Base-by-base conservation (phyloP, 2,113 vertebrate species). In the Zapus hudsonius region DNA sequence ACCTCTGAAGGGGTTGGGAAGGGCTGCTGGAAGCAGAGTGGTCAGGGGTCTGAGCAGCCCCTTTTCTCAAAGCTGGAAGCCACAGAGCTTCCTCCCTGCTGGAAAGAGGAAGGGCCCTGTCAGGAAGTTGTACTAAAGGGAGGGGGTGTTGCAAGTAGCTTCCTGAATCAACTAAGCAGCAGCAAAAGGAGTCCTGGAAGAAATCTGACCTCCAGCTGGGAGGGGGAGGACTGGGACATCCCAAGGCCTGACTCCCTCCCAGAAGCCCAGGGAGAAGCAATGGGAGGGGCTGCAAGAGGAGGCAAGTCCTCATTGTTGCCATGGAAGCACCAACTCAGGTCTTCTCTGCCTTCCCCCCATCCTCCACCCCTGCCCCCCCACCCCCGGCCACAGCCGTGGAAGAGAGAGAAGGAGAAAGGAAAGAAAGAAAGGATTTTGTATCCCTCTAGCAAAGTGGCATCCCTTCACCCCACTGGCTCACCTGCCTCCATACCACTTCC, bases 41-140 rank as follows among this genome's bases (percentile, higher is more conserved):
- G 36, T 16, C 36, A 40, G 36, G 16, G 25, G 25, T 42, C 59
- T 64, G 9, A 42, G 17, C 38, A 63, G 59, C 29, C 19, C 59
- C 38, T 63, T 1, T 64, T n/a, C 27, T 17, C 20, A 69, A 55
- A 78, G 76, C 85, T 47, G 52, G 1, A 7, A 42, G 75, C 89
- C 40, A 31, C 72, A 72, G 80, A 82, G 13, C 44, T 27, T 61
- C 36, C 15, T 61, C 23, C 17, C 27, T 73, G 47, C 15, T 33
- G 94, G 64, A 94, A 96, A 33, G 57, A 74, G 67, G 57, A 92
- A 20, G 69, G 64, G 57, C 64, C 67, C 36, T 47, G 25, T 10
- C 87, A 94, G 90, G 93, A 93, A 96, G 85, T 52, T 95, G 64
- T 85, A 64, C 85, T 76, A 67, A 94, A 19, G 57, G 52, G 52